Evolutionary conservation across 2,113 vertebrate species (phyloP), one percentile per base, ranked within the genome.

Genomic region (Muntiacus reevesi): DNA sequence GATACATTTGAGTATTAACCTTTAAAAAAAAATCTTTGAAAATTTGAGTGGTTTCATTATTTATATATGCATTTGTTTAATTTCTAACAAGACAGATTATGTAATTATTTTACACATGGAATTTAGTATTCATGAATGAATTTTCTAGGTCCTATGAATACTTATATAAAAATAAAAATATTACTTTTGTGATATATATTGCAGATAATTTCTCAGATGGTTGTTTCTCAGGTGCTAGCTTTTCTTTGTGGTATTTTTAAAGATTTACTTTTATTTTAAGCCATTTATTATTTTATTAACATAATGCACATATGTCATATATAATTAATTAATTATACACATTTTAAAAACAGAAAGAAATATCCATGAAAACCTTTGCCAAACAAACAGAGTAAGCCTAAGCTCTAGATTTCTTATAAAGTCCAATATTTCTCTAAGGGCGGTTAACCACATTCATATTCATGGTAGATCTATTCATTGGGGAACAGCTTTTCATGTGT

Each of bases 371-470:
- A 71, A 23, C 9, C 12, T 71, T 85, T 81, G 6, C 30, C 25
- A 92, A 60, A 67, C 9, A 2, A 30, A 81, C 17, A 81, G 25
- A 55, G 15, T 0, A 64, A 94, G 3, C n/a, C 17, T 21, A 89
- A 47, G 9, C 7, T 50, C 45, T 86, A 57, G 28, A 81, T 71
- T 54, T 36, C 4, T 45, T 81, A 19, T 27, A 27, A 71, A 71
- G 16, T 30, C 16, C 17, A 89, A 3, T 60, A 33, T 50, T 83
- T 90, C 30, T 33, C 9, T 27, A 55, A 21, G 14, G 84, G 16
- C 1, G 0, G 1, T 12, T 15, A 21, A 17, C n/a, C n/a, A 36
- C 40, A 13, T 7, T 64, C 74, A 45, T 13, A 33, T 12, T 23
- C 27, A 21, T 93, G 54, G 19, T 8, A 50, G 74, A 71, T 50